Base-by-base conservation (phyloP, 2,113 vertebrate genomes). In the Ictalurus punctatus region DNA sequence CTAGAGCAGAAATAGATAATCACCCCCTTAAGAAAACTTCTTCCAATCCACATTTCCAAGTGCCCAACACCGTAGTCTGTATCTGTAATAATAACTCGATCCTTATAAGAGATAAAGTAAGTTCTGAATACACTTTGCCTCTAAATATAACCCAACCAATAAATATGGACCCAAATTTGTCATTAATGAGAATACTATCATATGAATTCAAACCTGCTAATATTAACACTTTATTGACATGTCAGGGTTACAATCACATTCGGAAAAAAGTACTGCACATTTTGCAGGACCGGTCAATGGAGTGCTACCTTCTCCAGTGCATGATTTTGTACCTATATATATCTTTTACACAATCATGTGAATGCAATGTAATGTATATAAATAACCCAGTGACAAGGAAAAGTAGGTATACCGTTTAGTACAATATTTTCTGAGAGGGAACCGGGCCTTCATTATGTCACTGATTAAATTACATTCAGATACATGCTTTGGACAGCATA, bases 21-120 rank as follows among this genome's bases (percentile, higher is more conserved):
- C 95, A 95, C 93, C 89, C 88, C 90, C 91, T 92, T 95, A 95
- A 95, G 95, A 96, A 96, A 94, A 94, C 91, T 90, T 86, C 88
- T 91, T 88, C 91, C 95, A 96, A 95, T 96, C 93, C 94, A 96
- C 95, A 96, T 96, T 91, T 88, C 86, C 87, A 87, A 92, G 90
- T 90, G 61, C 91, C 88, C 88, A 88, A 87, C 92, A 94, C 88
- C 85, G 90, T 76, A 86, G 74, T 91, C 82, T 92, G 92, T 93
- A 95, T 95, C 90, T 90, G 89, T 93, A 94, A 94, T 93, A 93
- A 95, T 92, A 94, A 92, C 90, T 92, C 93, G 3, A 91, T 90
- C 79, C 90, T 79, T 90, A 90, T 71, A 87, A 34, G 79, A 90
- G 56, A 48, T 71, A 85, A 73, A 63, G 76, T 48, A 76, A 61